Base-by-base conservation (phyloP, 1,140 invertebrate species). In the Mactra quadrangularis region DNA sequence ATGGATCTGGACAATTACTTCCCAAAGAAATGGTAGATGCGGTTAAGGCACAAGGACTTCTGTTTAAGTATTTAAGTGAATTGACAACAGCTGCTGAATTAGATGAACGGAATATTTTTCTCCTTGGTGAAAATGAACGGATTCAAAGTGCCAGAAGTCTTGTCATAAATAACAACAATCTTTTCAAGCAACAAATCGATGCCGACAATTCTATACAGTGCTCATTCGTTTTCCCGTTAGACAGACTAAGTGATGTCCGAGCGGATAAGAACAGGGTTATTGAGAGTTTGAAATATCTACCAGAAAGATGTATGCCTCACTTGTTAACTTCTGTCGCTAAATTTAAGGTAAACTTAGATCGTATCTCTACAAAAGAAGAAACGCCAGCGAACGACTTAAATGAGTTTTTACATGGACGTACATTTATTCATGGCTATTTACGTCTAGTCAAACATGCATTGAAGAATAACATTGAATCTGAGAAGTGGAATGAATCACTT, bases 241-340 rank as follows among this genome's bases (percentile, higher is more conserved):
- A 50, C 3, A 50, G 47, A 27, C 45, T 68, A 22, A n/a, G 29
- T 4, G 64, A 50, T 47, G 45, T 27, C 31, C 1, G 19, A 0
- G 15, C 47, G 17, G 47, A 50, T 31, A 27, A 1, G 3, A 41
- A 68, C 9, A 41, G 47, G 25, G 27, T 3, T 13, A 68, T 68
- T 25, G 45, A 31, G 19, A 9, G 25, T 74, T 87, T n/a, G 38
- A 74, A 47, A 57, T 47, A 50, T 71, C 87, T 22, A 86, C 89
- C 25, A 22, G 53, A 27, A 27, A 83, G 22, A 53, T 81, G 15
- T 31, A 53, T 74, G 11, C 86, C 88, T 13, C 59, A 74, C 11
- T 72, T 87, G 22, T 68, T 91, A 29, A 84, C 83, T 35, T 22
- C 77, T 7, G 15, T 88, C 22, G 85, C 90, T 13, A 66, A 77